Base-by-base conservation (phyloP, 2,113 vertebrate species). In the Rana temporaria region DNA sequence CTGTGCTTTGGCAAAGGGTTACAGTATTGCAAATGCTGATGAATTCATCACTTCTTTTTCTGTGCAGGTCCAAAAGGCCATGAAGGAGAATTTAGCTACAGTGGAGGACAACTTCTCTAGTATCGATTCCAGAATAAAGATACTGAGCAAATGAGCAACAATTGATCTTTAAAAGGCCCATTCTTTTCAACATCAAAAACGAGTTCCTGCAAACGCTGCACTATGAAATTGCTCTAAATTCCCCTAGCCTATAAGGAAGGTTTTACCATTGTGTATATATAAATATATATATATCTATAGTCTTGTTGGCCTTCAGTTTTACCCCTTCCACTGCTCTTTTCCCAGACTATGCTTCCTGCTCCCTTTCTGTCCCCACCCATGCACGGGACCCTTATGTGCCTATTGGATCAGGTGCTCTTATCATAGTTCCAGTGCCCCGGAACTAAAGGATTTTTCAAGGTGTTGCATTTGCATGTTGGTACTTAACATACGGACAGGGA, bases 61-160 rank as follows among this genome's bases (percentile, higher is more conserved):
- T 42, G 20, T 38, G 14, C 85, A 98, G 96, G 96, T 97, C 69
- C 96, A 97, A 89, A 94, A 92, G 78, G 97, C 96, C 0, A 97
- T 97, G 95, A 93, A 93, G 88, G 96, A 97, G 82, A 98, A 98
- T 85, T 89, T 97, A 81, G 88, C 86, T 76, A 88, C 94, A 0
- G 89, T 98, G 26, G 95, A 96, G 84, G 95, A 96, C 20, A 98
- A 97, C 88, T 95, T 98, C 85, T 77, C 90, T 56, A 90, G 89
- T 30, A 91, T 98, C 56, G 93, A 97, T 12, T 87, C 94, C 82
- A 92, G 96, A 87, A 95, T 97, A 92, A 96, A 97, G 91, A 93
- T 93, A 75, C 86, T 98, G 56, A 91, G 91, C 59, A 95, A 97
- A 90, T 97, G 94, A 95, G 26, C 15, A 9, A 74, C 75, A 34